These are phyloP conservation scores for Macaria notata DNA, from an alignment of 2,888 invertebrate genomes.

Conservation along the genomic window DNA sequence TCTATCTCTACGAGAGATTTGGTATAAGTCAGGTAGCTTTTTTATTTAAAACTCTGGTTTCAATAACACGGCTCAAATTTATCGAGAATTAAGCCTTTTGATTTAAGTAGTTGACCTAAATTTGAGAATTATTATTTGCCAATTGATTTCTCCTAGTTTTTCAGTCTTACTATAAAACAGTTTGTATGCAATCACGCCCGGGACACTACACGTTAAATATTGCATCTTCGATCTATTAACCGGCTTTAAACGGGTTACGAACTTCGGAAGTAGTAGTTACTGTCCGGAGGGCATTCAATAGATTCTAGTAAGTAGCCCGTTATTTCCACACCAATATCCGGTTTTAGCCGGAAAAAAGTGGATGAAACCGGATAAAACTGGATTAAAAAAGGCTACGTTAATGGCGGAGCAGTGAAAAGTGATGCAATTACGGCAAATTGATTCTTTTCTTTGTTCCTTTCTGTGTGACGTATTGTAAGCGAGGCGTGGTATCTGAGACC, in stretches of 20 bases:
- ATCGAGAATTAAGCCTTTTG: no score
- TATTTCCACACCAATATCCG: conserved; percentile 72
- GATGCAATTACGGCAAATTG: conserved; percentile 71
- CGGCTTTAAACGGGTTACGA: conserved; percentile 64
- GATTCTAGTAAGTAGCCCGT: conserved; percentile 70
- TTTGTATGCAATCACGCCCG: no score
- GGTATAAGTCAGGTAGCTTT: no score
- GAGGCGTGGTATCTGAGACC: conserved; percentile 12
- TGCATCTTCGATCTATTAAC: conserved; percentile 61
- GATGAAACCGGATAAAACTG: conserved; percentile 56
- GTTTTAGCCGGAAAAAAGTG: conserved; percentile 58
- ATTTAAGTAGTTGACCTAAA: no score
- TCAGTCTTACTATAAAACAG: no score
- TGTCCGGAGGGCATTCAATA: conserved; percentile 66
- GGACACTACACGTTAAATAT: conserved; percentile 40
- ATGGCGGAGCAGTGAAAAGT: conserved; percentile 67
- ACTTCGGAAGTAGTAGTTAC: conserved; percentile 67
- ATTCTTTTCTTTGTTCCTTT: conserved; percentile 61
- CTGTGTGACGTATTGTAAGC: conserved; percentile 22
- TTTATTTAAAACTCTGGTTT: no score
- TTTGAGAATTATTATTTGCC: no score
- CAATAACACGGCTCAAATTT: no score
- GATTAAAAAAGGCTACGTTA: conserved; percentile 72
- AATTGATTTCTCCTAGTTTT: no score
- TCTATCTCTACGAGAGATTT: no score